These are phyloP conservation scores for Phrynosoma blainvillii DNA, from an alignment of 2,113 vertebrate genomes.

Conservation along the genomic window DNA sequence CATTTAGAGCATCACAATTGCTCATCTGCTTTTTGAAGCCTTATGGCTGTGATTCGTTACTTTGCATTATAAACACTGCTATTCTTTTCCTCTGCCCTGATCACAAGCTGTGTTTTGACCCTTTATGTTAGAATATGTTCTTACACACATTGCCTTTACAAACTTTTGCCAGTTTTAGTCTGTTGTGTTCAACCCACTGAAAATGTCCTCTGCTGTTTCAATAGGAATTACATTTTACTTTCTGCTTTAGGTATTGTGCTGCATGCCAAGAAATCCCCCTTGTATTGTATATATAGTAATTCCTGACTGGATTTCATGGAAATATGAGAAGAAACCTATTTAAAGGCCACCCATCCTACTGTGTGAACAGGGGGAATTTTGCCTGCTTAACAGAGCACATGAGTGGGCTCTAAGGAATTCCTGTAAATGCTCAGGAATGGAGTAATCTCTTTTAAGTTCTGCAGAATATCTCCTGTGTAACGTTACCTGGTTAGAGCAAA, in stretches of 20 bases:
- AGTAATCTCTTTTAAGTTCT: slow-evolving; percentile 27
- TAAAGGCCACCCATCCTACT: slow-evolving; percentile 19
- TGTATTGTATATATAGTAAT: slow-evolving; percentile 15
- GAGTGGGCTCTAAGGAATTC: slow-evolving; percentile 21
- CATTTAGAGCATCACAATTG: background rate
- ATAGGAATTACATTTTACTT: slow-evolving; percentile 1
- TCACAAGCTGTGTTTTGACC: background rate
- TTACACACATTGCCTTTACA: background rate
- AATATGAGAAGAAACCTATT: slow-evolving; percentile 20
- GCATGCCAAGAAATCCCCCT: slow-evolving; percentile 17
- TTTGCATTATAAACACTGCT: background rate
- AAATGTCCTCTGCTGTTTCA: slow-evolving; percentile 4
- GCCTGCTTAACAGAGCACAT: slow-evolving; percentile 21
- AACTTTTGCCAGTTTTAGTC: background rate
- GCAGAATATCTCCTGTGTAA: slow-evolving; percentile 36
- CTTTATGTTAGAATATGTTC: background rate
- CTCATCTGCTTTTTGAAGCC: background rate
- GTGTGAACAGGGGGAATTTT: slow-evolving; percentile 12
- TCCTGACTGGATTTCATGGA: slow-evolving; percentile 15
- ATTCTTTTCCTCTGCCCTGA: too few relatives aligned
- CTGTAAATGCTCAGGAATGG: slow-evolving; percentile 22
- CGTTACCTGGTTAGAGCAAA: slow-evolving; percentile 26
- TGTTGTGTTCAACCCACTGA: background rate
- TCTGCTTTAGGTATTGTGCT: background rate
- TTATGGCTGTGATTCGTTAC: background rate